Conservation (phyloP, 1,140 invertebrate species). For the Sinonovacula constricta region DNA sequence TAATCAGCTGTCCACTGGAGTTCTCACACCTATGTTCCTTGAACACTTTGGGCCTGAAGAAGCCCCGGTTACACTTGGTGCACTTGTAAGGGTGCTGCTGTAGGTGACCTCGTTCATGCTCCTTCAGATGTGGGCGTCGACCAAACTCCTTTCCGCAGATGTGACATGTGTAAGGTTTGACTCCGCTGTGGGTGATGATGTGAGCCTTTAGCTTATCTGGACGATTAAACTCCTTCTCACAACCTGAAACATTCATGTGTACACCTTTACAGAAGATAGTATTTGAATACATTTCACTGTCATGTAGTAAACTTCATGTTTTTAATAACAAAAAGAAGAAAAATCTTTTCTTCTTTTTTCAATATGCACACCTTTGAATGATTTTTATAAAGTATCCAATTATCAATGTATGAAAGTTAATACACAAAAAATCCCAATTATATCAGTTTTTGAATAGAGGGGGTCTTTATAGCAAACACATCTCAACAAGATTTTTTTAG, state of each 20-base stretch:
- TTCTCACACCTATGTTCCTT: slow-evolving; percentile 72
- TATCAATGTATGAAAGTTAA: too few species aligned
- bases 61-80: slow-evolving; percentile 81
- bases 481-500: too few species aligned
- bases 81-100: slow-evolving; percentile 79
- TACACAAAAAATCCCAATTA: too few species aligned
- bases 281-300: not conserved
- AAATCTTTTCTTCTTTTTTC: too few species aligned
- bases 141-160: slow-evolving; percentile 82
- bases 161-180: slow-evolving; percentile 81
- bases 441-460: too few species aligned
- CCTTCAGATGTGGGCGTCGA: slow-evolving; percentile 72
- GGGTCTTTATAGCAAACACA: too few species aligned
- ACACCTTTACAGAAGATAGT: not conserved
- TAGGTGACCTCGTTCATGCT: slow-evolving; percentile 74
- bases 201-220: slow-evolving; percentile 80
- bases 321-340: not conserved
- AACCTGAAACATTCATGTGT: slow-evolving; percentile 78
- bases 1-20: slow-evolving; percentile 43
- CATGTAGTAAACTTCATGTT: not conserved
- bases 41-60: slow-evolving; percentile 75
- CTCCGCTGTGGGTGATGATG: slow-evolving; percentile 78
- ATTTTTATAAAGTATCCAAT: too few species aligned
- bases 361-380: too few species aligned
- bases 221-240: slow-evolving; percentile 84